Evolutionary conservation across 2,797 vertebrate species (phyloP), one percentile per base, ranked within the genome.

Genomic region (Chaenodraco wilsoni): DNA sequence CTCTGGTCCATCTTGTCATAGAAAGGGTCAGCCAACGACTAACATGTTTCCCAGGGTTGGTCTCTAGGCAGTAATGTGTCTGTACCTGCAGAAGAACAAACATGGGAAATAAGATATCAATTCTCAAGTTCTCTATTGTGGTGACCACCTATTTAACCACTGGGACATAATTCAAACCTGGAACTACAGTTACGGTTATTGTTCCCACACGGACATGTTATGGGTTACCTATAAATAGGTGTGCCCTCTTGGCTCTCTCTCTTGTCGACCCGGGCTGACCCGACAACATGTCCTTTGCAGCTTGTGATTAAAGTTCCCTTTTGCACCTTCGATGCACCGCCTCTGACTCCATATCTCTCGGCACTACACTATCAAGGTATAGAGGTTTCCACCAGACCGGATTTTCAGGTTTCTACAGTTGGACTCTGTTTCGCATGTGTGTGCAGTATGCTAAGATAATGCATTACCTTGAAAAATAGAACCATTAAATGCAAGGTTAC

Each of bases 1-100:
- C 0, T 0, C 58, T 78, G 43, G 0, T 81, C 83, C 87, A 92
- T 92, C 5, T 3, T 79, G 23, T 60, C 12, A n/a, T 3, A 9
- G 3, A 62, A 19, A 12, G 9, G 13, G 11, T 71, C 58, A 23
- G 78, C 61, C 5, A 49, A 17, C 1, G 1, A 37, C 3, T 8
- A 57, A 48, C 16, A 27, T 10, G 1, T 68, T 62, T 44, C 14
- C 21, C 45, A 31, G 23, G 23, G 27, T 4, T 21, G 9, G n/a
- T 40, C 13, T 56, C 21, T 19, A n/a, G 16, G 27, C 13, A 5
- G 19, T 10, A 15, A 64, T 27, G 16, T 54, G 62, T 45, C 58
- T 46, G 37, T 37, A 68, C 57, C 82, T 85, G 76, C 44, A 50
- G 17, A 67, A 31, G 3, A 68, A 43, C 3, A 79, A 59, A 51